Percentiles rank a stretch among this genome's conserved stretches.
These are phyloP conservation scores for Calameuta idolon DNA, from an alignment of 2,888 invertebrate genomes.

Conservation along the genomic window DNA sequence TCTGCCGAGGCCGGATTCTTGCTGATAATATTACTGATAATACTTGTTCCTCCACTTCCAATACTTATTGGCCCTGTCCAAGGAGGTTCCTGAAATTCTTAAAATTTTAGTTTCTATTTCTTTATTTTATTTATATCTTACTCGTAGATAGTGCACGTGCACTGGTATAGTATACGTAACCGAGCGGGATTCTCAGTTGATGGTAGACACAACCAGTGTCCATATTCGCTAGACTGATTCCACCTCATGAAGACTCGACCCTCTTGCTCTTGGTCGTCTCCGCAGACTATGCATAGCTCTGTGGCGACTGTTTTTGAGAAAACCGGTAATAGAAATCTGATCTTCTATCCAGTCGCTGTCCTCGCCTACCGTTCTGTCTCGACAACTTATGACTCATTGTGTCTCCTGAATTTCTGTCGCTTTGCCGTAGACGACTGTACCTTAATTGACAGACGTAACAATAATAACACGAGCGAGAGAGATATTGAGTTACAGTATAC, in stretches of 20 bases:
- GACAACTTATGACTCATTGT: constrained; percentile 1
- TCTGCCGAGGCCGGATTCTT: background rate
- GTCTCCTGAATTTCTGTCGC: background rate
- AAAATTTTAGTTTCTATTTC: background rate
- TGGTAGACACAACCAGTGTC: background rate
- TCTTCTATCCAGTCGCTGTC: constrained; percentile 22
- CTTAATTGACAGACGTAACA: background rate
- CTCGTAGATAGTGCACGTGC: background rate
- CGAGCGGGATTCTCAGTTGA: background rate
- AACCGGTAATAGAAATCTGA: constrained; percentile 47
- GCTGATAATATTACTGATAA: background rate
- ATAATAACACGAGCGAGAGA: background rate
- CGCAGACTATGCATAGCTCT: constrained; percentile 9
- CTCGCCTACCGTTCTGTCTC: constrained; percentile 1
- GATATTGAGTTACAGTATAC: background rate
- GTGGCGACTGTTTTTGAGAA: constrained; percentile 36
- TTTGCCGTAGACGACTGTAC: background rate
- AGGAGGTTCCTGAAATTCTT: background rate
- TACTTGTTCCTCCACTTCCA: background rate
- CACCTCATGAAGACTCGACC: background rate
- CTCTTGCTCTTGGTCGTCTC: constrained; percentile 5
- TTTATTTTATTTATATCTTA: background rate
- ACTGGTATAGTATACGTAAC: background rate
- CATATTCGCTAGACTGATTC: background rate
- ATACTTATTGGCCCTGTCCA: background rate